Percentiles rank a stretch among this genome's conserved stretches.
These are phyloP conservation scores for Megaceryle torquata DNA, from an alignment of 2,113 vertebrate genomes.

Conservation along the genomic window DNA sequence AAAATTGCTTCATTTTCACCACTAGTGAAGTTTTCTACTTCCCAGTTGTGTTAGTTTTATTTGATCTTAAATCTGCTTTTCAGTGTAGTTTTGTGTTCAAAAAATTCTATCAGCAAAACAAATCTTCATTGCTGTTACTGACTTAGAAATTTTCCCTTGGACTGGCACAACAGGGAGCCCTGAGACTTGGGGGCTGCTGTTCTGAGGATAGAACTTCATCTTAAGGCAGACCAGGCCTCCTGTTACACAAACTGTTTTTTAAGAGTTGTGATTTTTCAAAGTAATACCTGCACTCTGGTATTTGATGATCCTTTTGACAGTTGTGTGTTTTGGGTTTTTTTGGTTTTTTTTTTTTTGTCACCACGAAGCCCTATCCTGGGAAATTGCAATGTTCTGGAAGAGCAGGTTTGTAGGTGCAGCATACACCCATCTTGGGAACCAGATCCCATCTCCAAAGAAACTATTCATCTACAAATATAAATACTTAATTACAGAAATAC, in stretches of 20 bases:
- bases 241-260: not conserved
- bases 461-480: not conserved
- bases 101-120: not conserved
- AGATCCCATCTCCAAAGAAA: not conserved
- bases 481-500: not conserved
- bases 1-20: not conserved
- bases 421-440: not conserved
- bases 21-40: not conserved
- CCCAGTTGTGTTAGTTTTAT: not conserved
- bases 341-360: not conserved
- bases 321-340: not conserved
- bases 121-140: not conserved
- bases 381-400: not conserved
- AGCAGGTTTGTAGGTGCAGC: not conserved
- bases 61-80: not conserved
- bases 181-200: not conserved
- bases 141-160: not conserved
- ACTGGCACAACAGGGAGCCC: not conserved
- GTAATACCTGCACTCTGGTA: not conserved
- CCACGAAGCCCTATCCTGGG: not conserved
- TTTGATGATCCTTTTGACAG: not conserved
- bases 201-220: not conserved
- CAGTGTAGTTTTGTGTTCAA: not conserved
- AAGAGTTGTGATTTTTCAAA: not conserved
- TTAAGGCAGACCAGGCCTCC: not conserved